phyloP scores from a whole-genome alignment of 2,797 vertebrate genomes.

The Etheostoma perlongum region DNA sequence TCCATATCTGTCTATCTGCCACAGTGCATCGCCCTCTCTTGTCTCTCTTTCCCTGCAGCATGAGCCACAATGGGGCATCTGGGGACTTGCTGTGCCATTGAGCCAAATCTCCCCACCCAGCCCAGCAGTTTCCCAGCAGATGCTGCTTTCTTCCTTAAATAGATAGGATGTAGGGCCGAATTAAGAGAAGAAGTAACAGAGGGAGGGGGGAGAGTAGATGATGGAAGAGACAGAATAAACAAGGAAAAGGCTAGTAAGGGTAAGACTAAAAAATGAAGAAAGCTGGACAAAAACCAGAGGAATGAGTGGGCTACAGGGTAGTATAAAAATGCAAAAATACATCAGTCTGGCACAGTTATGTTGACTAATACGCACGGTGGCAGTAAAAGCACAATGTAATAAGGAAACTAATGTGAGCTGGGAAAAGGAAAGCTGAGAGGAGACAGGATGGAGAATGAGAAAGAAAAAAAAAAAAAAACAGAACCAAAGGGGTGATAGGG shows the following conservation, averaged over 20 bases:
- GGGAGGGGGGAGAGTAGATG: background rate
- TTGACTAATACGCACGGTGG: background rate
- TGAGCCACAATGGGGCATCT: constrained; percentile 44
- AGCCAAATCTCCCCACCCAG: constrained; percentile 50
- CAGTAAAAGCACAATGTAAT: constrained; percentile 25
- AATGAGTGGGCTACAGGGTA: constrained; percentile 5
- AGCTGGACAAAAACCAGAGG: background rate
- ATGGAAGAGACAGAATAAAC: constrained; percentile 29
- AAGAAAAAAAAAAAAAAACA: constrained; percentile 10
- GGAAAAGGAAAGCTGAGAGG: background rate
- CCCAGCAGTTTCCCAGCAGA: constrained; percentile 65
- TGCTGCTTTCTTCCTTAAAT: constrained; percentile 68
- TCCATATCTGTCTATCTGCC: constrained; percentile 51
- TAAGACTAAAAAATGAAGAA: constrained; percentile 10
- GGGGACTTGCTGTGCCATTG: constrained; percentile 61
- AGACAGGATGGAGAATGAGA: background rate
- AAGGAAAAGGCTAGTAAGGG: constrained; percentile 25
- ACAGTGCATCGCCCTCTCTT: constrained; percentile 16
- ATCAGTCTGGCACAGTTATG: constrained; percentile 15
- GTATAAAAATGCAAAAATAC: background rate
- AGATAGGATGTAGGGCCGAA: constrained; percentile 60
- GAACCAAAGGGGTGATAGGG: background rate
- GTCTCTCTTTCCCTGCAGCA: constrained; percentile 14
- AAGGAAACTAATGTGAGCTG: constrained; percentile 5
- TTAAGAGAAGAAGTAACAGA: constrained; percentile 45